Evolutionary conservation across 2,797 vertebrate genomes (phyloP).

Genomic region (Pachyuromys duprasi): DNA sequence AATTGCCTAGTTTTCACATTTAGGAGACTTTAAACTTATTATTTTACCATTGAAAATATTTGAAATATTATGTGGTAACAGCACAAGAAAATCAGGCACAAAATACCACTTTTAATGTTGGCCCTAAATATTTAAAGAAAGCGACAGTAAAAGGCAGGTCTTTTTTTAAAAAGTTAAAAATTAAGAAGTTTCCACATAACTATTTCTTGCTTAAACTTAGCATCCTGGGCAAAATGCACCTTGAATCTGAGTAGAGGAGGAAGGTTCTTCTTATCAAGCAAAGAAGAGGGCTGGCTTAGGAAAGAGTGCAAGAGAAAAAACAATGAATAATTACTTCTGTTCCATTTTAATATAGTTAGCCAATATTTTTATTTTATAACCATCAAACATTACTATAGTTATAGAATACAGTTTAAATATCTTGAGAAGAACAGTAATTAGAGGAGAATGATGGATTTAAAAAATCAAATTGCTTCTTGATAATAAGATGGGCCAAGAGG

Average conservation of each 20-base stretch:
- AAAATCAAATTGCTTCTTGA: not conserved
- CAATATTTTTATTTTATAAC: conserved; percentile 43
- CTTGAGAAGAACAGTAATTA: not conserved
- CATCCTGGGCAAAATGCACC: conserved; percentile 24
- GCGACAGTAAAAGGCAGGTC: not conserved
- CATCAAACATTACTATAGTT: not conserved
- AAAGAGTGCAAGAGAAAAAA: not conserved
- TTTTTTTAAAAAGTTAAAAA: not conserved
- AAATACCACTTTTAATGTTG: conserved; percentile 37
- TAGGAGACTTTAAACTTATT: conserved; percentile 41
- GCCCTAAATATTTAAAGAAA: conserved; percentile 37
- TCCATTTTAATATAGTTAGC: conserved; percentile 43
- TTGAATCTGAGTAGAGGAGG: conserved; percentile 34
- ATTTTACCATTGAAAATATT: conserved; percentile 48
- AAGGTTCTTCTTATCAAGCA: conserved; percentile 7
- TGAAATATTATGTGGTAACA: conserved; percentile 17
- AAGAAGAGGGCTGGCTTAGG: not conserved
- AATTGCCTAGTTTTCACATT: conserved; percentile 17
- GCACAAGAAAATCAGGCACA: conserved; percentile 35
- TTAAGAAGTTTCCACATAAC: not conserved
- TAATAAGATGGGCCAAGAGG: not conserved
- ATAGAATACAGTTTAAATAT: not conserved
- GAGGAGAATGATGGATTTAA: not conserved
- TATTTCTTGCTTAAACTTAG: conserved; percentile 54
- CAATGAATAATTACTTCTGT: not conserved